Evolutionary conservation across 2,113 vertebrate species (phyloP), one percentile per base, ranked within the genome.

Genomic region (Muscicapa adusta): DNA sequence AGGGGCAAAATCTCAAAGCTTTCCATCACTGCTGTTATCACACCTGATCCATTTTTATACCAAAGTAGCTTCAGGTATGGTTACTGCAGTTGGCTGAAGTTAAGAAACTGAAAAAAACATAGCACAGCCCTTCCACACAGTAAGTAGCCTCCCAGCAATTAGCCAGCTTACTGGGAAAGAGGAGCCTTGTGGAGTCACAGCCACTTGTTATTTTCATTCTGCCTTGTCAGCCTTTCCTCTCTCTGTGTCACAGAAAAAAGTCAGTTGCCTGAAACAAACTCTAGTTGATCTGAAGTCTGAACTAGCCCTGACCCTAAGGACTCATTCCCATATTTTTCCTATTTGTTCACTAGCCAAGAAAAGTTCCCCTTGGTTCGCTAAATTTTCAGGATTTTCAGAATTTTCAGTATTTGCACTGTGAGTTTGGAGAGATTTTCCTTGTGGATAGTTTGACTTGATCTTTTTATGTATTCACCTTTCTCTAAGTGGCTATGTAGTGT

Each of bases 401-500:
- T 72, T 80, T 83, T 80, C 38, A 66, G 29, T 48, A 31, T 36
- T 68, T 76, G 36, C 17, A 10, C 28, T 43, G 24, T 51, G 74
- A 70, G 3, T 33, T 34, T 74, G 43, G 38, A 40, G 56, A 60
- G 3, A 51, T n/a, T 36, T 71, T 54, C 83, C 76, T 38, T 53
- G 38, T 14, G 12, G 23, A n/a, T 77, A 38, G 38, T 93, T 91
- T 72, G 38, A 67, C 40, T 80, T 78, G 54, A 62, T 57, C 34
- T 89, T 93, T 76, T 90, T 45, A 78, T 94, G 86, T 91, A 65
- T 92, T 97, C 3, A 1, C 33, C 31, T 94, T 96, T 95, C 5
- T 9, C 10, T 45, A 1, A 29, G 47, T 33, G 33, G 19, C 93
- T 93, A 73, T 22, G 18, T 33, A 75, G 56, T 7, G 0, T 23